Evolutionary conservation across 2,113 vertebrate species (phyloP).

Genomic region (Hemicordylus capensis): DNA sequence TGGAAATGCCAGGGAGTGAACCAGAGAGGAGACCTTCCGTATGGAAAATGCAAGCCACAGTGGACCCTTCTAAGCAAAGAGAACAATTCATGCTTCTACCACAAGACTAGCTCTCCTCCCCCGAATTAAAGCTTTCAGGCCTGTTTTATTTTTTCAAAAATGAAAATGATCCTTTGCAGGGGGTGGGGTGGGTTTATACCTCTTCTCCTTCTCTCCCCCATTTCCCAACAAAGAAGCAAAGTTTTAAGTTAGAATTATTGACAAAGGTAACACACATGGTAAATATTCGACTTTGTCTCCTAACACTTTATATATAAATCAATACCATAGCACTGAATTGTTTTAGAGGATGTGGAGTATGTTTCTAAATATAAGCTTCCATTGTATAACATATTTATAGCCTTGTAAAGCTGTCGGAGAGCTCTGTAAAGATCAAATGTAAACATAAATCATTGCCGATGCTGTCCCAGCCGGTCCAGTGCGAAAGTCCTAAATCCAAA

Average conservation of each 20-base stretch:
- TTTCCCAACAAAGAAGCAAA: conserved; percentile 3
- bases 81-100: no score
- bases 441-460: conserved; percentile 9
- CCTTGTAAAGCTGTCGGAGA: neutral
- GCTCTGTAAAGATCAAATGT: conserved; percentile 7
- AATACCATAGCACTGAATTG: neutral
- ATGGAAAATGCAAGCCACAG: no score
- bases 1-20: no score
- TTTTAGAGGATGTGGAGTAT: neutral
- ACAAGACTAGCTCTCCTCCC: no score
- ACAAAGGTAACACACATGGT: conserved; percentile 24
- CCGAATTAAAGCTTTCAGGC: no score
- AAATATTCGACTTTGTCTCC: conserved; percentile 38
- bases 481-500: conserved; percentile 10
- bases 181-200: neutral
- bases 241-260: neutral
- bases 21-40: no score
- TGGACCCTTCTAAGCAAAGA: no score
- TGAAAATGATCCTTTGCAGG: no score
- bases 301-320: conserved; percentile 39
- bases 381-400: neutral
- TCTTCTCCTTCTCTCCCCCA: neutral
- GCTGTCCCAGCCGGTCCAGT: neutral
- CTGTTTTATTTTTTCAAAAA: no score
- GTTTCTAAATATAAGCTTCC: conserved; percentile 17